Evolutionary conservation across 1,140 invertebrate genomes (phyloP).

Genomic region (Sycophaga agraensis): DNA sequence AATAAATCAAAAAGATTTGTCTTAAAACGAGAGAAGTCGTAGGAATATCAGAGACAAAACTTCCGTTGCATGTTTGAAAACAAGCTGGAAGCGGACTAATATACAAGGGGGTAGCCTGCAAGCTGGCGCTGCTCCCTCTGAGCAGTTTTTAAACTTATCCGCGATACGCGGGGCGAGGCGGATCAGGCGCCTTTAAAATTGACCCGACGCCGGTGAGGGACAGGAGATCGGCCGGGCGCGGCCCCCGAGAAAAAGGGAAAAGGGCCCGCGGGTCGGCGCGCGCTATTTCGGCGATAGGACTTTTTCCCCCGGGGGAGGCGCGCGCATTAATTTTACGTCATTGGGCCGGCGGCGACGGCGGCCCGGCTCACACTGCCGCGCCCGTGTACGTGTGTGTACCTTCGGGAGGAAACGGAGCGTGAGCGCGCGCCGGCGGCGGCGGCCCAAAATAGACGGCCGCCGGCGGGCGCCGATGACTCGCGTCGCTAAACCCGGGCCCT

Average conservation of each 20-base stretch:
- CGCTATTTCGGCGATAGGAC: conserved; percentile 8
- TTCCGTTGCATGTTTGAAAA: too few relatives aligned
- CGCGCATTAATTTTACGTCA: conserved; percentile 24
- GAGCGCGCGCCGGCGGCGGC: not conserved
- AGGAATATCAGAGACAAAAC: too few relatives aligned
- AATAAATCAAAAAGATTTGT: too few relatives aligned
- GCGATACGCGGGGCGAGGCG: too few relatives aligned
- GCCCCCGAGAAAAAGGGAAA: not conserved
- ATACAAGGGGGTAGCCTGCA: too few relatives aligned
- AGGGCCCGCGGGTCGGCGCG: too few relatives aligned
- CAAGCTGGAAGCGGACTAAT: too few relatives aligned
- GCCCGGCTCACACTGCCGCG: not conserved
- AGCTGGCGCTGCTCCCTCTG: too few relatives aligned
- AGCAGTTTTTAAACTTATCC: too few relatives aligned
- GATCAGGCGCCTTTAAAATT: too few relatives aligned
- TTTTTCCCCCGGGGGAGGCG: not conserved
- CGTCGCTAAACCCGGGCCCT: not conserved
- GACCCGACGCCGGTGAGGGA: not conserved
- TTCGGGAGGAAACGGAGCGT: conserved; percentile 5
- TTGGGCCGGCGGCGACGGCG: not conserved
- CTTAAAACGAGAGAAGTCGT: too few relatives aligned
- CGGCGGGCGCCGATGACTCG: not conserved
- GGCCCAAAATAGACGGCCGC: not conserved
- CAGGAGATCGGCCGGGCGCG: not conserved
- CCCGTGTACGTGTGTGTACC: not conserved